Percentiles rank a stretch among this genome's conserved stretches.
Evolutionary conservation across 2,797 vertebrate species (phyloP).

Genomic region (Momotus momota): DNA sequence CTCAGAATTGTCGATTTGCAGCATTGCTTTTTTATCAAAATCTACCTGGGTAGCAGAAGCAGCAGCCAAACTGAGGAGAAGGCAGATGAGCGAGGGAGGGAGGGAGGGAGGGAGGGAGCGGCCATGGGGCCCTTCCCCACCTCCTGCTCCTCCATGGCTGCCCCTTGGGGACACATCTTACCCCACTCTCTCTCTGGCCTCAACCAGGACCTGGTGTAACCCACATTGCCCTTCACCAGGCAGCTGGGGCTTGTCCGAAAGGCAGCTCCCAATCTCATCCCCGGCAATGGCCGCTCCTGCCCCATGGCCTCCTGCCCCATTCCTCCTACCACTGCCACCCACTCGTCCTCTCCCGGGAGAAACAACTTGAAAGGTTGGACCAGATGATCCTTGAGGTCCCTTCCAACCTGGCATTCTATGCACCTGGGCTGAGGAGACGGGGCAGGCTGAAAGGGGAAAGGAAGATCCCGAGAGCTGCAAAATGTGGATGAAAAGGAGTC

Average conservation of each 20-base stretch:
- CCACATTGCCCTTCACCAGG: not conserved
- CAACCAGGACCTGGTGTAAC: not conserved
- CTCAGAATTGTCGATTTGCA: not conserved
- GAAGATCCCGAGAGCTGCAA: not conserved
- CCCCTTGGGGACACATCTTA: not conserved
- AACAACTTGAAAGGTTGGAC: no score
- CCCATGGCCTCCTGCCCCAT: accelerated
- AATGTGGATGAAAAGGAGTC: not conserved
- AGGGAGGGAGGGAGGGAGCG: accelerated
- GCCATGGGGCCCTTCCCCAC: not conserved
- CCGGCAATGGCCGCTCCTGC: not conserved
- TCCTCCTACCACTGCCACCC: not conserved
- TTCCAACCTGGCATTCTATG: no score
- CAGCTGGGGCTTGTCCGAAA: not conserved
- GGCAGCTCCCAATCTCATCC: no score
- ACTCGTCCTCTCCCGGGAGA: accelerated
- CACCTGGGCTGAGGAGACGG: accelerated
- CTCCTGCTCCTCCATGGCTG: accelerated
- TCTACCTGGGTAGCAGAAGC: not conserved
- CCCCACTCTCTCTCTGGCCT: not conserved
- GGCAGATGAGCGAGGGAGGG: not conserved
- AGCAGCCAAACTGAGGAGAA: not conserved
- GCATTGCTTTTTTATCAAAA: not conserved
- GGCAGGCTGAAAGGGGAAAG: not conserved
- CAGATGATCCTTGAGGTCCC: no score